phyloP scores from a whole-genome alignment of 2,113 vertebrate genomes.

The Xyliphius kryptos region DNA sequence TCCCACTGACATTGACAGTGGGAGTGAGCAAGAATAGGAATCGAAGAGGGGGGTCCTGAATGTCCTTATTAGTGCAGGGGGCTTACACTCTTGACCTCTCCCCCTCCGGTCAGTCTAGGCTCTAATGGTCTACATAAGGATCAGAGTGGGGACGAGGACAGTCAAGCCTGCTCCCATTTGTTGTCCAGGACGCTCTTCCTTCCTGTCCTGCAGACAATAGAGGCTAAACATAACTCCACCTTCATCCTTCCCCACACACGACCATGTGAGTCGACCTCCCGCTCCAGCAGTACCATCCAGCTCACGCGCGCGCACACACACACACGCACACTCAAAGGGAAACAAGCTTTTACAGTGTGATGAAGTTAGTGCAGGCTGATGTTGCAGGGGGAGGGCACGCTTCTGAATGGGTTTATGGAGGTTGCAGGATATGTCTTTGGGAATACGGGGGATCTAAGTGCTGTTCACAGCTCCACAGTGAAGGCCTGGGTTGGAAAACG shows the following conservation, averaged over 20 bases:
- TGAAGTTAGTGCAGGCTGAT: slow-evolving; percentile 8
- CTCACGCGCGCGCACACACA: slow-evolving; percentile 19
- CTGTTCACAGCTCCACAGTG: slow-evolving; percentile 25
- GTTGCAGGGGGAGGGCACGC: slow-evolving; percentile 6
- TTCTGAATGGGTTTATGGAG: slow-evolving; percentile 44
- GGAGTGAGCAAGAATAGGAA: slow-evolving; percentile 13
- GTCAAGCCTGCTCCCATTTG: slow-evolving; percentile 41
- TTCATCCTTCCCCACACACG: slow-evolving; percentile 42
- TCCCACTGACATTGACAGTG: slow-evolving; percentile 13
- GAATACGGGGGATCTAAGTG: slow-evolving; percentile 8
- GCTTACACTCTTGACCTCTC: slow-evolving; percentile 34
- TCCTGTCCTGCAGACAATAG: slow-evolving; percentile 65
- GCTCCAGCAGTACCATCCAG: slow-evolving; percentile 9
- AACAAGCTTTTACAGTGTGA: slow-evolving; percentile 35
- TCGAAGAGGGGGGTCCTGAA: slow-evolving; percentile 9
- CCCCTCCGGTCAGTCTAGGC: slow-evolving; percentile 24
- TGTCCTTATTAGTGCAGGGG: slow-evolving; percentile 38
- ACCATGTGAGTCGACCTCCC: slow-evolving; percentile 30
- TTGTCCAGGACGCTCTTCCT: slow-evolving; percentile 61
- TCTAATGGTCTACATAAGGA: slow-evolving; percentile 12
- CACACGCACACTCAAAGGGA: too few relatives aligned
- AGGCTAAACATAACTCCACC: slow-evolving; percentile 53
- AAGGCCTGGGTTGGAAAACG: slow-evolving; percentile 22
- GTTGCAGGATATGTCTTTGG: slow-evolving; percentile 30
- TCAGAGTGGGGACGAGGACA: slow-evolving; percentile 29